Evolutionary conservation across 2,113 vertebrate species (phyloP), one percentile per base, ranked within the genome.

Genomic region (Vombatus ursinus): DNA sequence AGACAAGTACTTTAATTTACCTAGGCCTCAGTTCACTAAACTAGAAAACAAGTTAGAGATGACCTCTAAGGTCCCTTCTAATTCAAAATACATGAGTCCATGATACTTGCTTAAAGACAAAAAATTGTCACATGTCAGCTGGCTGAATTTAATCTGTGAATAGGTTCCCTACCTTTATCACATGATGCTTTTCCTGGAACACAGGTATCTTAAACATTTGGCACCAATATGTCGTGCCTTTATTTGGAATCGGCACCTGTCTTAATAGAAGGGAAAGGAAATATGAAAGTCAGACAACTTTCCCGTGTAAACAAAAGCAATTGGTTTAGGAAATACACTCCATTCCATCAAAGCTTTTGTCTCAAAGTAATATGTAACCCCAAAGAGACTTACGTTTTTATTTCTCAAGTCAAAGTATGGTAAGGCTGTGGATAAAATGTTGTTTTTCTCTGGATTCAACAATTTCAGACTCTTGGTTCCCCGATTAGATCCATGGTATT

Each of bases 151-250:
- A 61, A 93, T 12, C 91, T n/a, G 0, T 28, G 48, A 84, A 28
- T 90, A 47, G 91, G 54, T 91, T 89, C 98, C 99, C 97, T 98
- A 99, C 99, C 99, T 98, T 99, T 97, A 98, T 98, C 16, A 99
- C 98, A 0, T 99, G 99, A 97, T 99, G 99, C 61, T 99, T 99
- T 97, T 98, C 98, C 92, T 98, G 97, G 53, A 99, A 96, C n/a
- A 97, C 10, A 24, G 99, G 99, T 93, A 99, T 98, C 98, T 99
- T 99, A 98, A 99, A 99, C 98, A 99, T 99, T 98, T 99, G 99
- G 95, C 99, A 99, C 99, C 99, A 99, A 89, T 99, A 99, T 0
- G 99, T 99, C 37, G 99, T 99, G 96, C 99, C 99, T 96, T 99
- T 99, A 93, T 98, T 98, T 97, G 99, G 99, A 94, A 99, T 98